Evolutionary conservation across 2,113 vertebrate genomes (phyloP).

Genomic region (Speoplatyrhinus poulsoni): DNA sequence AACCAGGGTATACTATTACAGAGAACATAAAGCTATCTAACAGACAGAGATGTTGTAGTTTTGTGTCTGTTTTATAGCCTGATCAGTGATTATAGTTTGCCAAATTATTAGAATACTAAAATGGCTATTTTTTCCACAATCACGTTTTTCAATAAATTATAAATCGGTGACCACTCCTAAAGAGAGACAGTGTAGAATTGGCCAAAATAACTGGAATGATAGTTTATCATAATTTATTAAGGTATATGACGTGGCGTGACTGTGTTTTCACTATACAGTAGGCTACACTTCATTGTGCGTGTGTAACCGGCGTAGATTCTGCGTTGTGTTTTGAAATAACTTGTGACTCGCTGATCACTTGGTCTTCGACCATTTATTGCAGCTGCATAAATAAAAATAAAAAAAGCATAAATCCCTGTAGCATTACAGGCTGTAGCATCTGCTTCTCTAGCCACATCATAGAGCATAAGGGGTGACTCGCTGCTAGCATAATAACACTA

Average conservation of each 20-base stretch:
- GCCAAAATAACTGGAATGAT: not conserved
- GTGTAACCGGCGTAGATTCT: not conserved
- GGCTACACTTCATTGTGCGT: no score
- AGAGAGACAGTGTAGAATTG: constrained; percentile 31
- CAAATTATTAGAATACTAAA: constrained; percentile 34
- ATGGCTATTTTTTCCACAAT: constrained; percentile 33
- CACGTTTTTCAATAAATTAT: constrained; percentile 58
- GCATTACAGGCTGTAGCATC: no score
- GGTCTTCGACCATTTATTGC: no score
- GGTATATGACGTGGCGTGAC: not conserved
- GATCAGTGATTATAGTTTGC: constrained; percentile 1
- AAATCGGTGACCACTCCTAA: constrained; percentile 49
- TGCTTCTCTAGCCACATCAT: no score
- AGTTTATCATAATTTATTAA: no score
- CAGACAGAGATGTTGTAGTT: constrained; percentile 40
- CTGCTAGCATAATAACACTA: no score
- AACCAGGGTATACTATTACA: constrained; percentile 43
- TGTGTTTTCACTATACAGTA: not conserved
- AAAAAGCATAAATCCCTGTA: no score
- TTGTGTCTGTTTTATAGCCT: constrained; percentile 21
- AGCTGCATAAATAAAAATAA: no score
- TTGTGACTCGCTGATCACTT: not conserved
- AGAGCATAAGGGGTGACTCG: no score
- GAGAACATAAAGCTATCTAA: constrained; percentile 46
- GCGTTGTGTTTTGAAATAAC: not conserved